Percentiles rank a stretch among this genome's conserved stretches.
Evolutionary conservation across 2,113 vertebrate genomes (phyloP).

Genomic region (Rhinogobius similis): DNA sequence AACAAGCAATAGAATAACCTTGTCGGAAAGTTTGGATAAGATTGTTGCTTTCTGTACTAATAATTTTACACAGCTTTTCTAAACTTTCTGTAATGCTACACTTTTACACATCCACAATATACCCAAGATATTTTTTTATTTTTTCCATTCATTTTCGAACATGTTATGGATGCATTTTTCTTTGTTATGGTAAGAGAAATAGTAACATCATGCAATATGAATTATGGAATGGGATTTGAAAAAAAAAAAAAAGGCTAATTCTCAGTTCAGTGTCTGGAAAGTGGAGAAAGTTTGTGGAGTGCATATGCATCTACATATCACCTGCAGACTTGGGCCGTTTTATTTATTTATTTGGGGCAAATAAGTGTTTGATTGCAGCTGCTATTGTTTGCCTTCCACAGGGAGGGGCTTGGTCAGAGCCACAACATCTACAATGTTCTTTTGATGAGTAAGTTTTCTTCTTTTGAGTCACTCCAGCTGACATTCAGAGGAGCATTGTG

Average conservation of each 20-base stretch:
- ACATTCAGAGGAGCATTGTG: background rate
- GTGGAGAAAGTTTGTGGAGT: background rate
- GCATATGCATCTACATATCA: too few relatives aligned
- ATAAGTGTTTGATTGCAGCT: background rate
- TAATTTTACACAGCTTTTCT: background rate
- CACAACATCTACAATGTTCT: background rate
- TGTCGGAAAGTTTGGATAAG: conserved; percentile 25
- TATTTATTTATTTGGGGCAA: background rate
- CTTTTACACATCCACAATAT: background rate
- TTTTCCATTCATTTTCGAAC: background rate
- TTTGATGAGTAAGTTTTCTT: background rate
- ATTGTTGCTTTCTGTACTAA: conserved; percentile 7
- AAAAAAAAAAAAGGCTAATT: too few relatives aligned
- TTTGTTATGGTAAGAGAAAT: background rate
- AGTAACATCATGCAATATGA: background rate
- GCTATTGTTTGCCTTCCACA: background rate
- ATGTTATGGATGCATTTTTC: too few relatives aligned
- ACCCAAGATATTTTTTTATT: background rate
- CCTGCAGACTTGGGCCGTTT: background rate
- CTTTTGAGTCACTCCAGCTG: background rate
- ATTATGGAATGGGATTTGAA: background rate
- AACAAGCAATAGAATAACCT: conserved; percentile 21
- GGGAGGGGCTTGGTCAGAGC: background rate
- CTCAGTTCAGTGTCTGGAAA: background rate
- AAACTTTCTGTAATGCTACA: conserved; percentile 1